A percentile compares a stretch with the other conserved stretches of the same genome.
Conservation (phyloP, 2,888 invertebrate genomes). For the Yponomeuta malinellus region DNA sequence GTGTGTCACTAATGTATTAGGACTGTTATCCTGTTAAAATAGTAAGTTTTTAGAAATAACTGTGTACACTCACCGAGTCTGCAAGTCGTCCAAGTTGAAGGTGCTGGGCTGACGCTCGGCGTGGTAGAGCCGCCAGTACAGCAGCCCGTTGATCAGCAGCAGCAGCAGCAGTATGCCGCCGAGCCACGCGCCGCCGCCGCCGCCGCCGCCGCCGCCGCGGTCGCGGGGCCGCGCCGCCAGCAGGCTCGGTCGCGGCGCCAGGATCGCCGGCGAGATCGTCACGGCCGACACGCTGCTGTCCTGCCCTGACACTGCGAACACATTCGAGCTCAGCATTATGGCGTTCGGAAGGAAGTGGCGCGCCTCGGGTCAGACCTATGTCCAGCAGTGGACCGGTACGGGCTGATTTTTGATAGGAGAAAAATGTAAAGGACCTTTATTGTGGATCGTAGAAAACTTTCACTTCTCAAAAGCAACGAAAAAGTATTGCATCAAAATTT, state of each 20-base stretch:
- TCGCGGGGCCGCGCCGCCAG: slow-evolving; percentile 30
- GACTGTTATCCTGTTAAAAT: too few relatives aligned
- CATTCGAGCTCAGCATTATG: too few relatives aligned
- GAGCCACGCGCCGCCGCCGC: slow-evolving; percentile 43
- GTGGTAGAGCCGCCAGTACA: slow-evolving; percentile 89
- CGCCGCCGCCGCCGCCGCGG: slow-evolving; percentile 33
- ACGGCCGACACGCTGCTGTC: slow-evolving; percentile 20
- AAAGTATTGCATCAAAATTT: too few relatives aligned
- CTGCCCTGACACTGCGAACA: slow-evolving; percentile 26
- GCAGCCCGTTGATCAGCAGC: slow-evolving; percentile 79
- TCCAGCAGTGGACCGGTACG: too few relatives aligned
- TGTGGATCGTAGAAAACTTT: too few relatives aligned
- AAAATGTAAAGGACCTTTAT: too few relatives aligned
- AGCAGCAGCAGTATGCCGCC: slow-evolving; percentile 77
- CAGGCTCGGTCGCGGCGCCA: slow-evolving; percentile 25
- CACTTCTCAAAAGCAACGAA: too few relatives aligned
- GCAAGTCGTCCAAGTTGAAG: slow-evolving; percentile 35
- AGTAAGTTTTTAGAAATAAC: too few relatives aligned
- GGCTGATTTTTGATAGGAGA: too few relatives aligned
- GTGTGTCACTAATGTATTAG: too few relatives aligned
- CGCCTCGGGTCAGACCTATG: too few relatives aligned
- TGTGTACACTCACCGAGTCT: slow-evolving; percentile 33
- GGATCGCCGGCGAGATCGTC: slow-evolving; percentile 14
- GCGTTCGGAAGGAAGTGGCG: too few relatives aligned
- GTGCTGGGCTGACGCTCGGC: slow-evolving; percentile 67